These are phyloP conservation scores for Melinaea menophilus DNA, from an alignment of 2,888 invertebrate genomes.

Conservation along the genomic window DNA sequence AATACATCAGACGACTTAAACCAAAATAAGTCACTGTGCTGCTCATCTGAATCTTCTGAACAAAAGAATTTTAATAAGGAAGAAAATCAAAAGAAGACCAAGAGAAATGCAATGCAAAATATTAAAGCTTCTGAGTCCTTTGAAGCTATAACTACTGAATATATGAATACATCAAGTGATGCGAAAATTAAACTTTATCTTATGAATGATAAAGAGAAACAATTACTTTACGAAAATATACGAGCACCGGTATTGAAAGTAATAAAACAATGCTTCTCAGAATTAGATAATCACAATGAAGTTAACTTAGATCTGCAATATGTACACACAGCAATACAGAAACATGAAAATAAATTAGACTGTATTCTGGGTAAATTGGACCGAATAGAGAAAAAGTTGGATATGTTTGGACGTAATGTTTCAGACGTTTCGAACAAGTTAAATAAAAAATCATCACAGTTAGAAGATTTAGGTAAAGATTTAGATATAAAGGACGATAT, in stretches of 20 bases:
- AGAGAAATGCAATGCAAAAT: slow-evolving; percentile 40
- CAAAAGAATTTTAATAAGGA: slow-evolving; percentile 46
- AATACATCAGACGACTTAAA: slow-evolving; percentile 62
- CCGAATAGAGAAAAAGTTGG: slow-evolving; percentile 52
- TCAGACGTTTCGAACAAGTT: slow-evolving; percentile 28
- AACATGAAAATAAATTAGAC: slow-evolving; percentile 50
- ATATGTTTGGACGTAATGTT: slow-evolving; percentile 29
- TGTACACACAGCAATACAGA: slow-evolving; percentile 45
- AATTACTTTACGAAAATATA: slow-evolving; percentile 54
- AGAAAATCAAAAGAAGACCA: slow-evolving; percentile 31
- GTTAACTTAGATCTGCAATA: slow-evolving; percentile 40
- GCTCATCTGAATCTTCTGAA: slow-evolving; percentile 58
- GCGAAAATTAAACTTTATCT: slow-evolving; percentile 63
- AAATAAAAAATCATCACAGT: slow-evolving; percentile 44
- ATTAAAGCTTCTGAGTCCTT: slow-evolving; percentile 56
- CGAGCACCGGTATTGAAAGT: slow-evolving; percentile 55
- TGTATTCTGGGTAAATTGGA: slow-evolving; percentile 50
- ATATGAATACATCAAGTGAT: slow-evolving; percentile 43
- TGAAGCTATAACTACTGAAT: slow-evolving; percentile 58
- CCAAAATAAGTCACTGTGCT: slow-evolving; percentile 57
- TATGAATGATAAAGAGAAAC: slow-evolving; percentile 63
- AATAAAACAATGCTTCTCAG: slow-evolving; percentile 53
- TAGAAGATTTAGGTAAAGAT: slow-evolving; percentile 58
- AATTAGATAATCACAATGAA: slow-evolving; percentile 42
- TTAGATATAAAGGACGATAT: slow-evolving; percentile 41